Conservation (phyloP, 2,113 vertebrate species). For the Apeltes quadracus region DNA sequence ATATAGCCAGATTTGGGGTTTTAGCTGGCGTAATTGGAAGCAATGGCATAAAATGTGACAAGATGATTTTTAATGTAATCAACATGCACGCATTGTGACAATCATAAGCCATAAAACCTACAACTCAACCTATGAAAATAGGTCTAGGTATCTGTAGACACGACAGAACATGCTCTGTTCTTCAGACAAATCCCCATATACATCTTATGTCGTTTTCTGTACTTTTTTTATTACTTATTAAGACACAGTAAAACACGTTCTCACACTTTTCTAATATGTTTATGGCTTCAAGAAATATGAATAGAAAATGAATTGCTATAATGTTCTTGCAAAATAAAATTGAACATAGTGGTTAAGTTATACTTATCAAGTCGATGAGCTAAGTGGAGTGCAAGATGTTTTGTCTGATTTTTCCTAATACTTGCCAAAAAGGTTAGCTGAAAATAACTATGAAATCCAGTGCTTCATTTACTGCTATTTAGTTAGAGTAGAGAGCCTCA, state of each 20-base stretch:
- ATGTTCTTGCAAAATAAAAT: too few relatives aligned
- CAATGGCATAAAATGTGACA: background rate
- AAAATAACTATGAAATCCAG: background rate
- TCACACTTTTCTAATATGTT: background rate
- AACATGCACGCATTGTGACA: background rate
- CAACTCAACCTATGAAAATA: background rate
- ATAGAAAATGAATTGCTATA: background rate
- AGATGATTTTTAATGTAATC: background rate
- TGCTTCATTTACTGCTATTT: background rate
- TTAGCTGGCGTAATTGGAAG: background rate
- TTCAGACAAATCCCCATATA: background rate
- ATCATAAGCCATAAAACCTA: background rate
- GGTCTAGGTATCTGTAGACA: background rate
- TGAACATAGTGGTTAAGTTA: background rate
- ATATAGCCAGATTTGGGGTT: slow-evolving; percentile 2
- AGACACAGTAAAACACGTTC: too few relatives aligned
- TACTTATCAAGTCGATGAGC: background rate
- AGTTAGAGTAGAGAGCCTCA: background rate
- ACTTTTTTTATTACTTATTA: too few relatives aligned
- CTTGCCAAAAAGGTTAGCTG: background rate
- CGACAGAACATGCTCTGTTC: too few relatives aligned
- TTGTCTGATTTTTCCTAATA: background rate
- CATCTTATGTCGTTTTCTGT: background rate
- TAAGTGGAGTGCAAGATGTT: background rate
- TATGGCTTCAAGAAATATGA: background rate